Percentiles rank a stretch among this genome's conserved stretches.
Conservation (phyloP, 1,140 invertebrate species). For the Papilio xuthus region DNA sequence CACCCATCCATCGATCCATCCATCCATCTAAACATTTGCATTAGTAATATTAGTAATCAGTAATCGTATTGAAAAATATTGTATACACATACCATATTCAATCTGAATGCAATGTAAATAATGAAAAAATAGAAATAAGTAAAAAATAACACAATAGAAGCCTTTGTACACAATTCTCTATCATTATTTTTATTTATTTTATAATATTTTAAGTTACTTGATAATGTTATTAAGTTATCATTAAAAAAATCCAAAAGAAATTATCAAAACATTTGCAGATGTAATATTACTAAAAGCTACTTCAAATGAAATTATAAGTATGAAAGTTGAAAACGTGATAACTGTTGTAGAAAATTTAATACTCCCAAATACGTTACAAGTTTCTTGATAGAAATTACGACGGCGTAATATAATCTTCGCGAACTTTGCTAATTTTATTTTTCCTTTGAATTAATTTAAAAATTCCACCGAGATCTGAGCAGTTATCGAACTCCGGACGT, state of each 20-base stretch:
- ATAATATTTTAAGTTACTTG: no score
- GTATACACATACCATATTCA: neutral
- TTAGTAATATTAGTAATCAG: no score
- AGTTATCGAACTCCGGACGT: slow-evolving; percentile 73
- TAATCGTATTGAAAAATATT: neutral
- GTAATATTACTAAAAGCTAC: neutral
- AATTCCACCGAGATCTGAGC: slow-evolving; percentile 68
- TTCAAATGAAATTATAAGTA: slow-evolving; percentile 23
- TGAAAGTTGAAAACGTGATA: slow-evolving; percentile 34
- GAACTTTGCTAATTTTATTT: slow-evolving; percentile 75
- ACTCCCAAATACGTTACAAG: slow-evolving; percentile 54
- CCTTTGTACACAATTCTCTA: no score
- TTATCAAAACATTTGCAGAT: neutral
- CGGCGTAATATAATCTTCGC: slow-evolving; percentile 71
- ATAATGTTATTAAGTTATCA: neutral
- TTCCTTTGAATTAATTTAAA: slow-evolving; percentile 78
- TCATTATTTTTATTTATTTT: no score
- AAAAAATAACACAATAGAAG: no score
- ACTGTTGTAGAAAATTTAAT: slow-evolving; percentile 39
- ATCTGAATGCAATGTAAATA: neutral
- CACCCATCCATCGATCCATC: no score
- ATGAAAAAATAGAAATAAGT: no score
- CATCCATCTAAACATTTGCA: no score
- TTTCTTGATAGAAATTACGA: slow-evolving; percentile 72
- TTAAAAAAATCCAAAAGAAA: neutral